Evolutionary conservation across 2,113 vertebrate species (phyloP), one percentile per base, ranked within the genome.

Genomic region (Philantomba maxwellii): DNA sequence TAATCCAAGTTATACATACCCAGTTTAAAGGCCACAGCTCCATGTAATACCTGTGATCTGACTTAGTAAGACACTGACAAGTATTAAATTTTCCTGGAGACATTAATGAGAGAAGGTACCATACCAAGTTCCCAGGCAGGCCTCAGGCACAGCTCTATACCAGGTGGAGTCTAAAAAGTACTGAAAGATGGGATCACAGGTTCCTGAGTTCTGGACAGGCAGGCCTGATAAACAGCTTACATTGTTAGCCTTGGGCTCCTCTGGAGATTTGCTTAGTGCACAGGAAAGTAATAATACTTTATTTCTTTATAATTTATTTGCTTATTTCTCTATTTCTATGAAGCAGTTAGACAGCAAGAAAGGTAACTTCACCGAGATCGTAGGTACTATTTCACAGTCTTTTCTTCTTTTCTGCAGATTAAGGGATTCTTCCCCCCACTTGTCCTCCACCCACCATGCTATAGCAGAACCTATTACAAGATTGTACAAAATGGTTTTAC

Each of bases 281-380:
- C 7, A 87, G 6, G 2, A 36, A 93, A 91, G 25, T 81, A 21
- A 77, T 7, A 60, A 55, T 6, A 62, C n/a, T 64, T 91, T 36
- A 91, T 47, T 51, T 60, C 28, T 49, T 51, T 86, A 73, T 5
- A 30, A 16, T 77, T 77, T 51, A 77, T 51, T 51, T 82, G 4
- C 57, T 77, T 60, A 93, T 51, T 51, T 87, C 58, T 80, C 43
- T 47, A 58, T 81, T 91, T 83, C 39, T 91, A 23, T 39, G 39
- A 33, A 45, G 26, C 14, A 92, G n/a, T 91, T 30, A 75, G 14
- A 87, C 49, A 57, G 45, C 55, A 6, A 94, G 26, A 87, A 87
- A 53, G 17, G 30, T 81, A 55, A 62, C 19, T 82, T 77, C 25
- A 77, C 23, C 47, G 88, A 51, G 13, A 17, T 91, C 58, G 9